These are phyloP conservation scores for Nipponia nippon DNA, from an alignment of 2,113 vertebrate genomes.

Conservation along the genomic window DNA sequence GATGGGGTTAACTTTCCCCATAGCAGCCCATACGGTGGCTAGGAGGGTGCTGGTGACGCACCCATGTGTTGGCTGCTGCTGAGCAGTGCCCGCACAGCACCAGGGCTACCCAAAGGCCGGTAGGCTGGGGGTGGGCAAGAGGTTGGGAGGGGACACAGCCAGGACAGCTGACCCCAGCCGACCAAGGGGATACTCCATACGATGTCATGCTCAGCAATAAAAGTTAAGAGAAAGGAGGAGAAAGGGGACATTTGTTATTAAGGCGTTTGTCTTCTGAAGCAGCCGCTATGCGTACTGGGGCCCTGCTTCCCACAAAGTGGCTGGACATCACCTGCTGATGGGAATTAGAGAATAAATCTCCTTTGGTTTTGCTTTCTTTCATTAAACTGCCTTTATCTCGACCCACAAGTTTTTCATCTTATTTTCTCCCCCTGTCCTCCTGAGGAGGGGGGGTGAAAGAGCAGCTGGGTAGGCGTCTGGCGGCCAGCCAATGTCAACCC, in stretches of 20 bases:
- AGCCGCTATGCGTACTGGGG: background rate
- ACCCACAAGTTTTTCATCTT: background rate
- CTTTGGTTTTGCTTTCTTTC: background rate
- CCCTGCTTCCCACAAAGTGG: background rate
- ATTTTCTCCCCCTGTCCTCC: background rate
- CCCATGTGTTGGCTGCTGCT: background rate
- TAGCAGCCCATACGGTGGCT: background rate
- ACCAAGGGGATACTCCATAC: background rate
- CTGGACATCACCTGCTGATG: background rate
- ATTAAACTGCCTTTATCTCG: background rate
- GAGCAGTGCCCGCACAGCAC: background rate
- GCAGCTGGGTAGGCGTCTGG: background rate
- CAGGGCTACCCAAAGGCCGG: no score
- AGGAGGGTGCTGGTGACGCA: background rate
- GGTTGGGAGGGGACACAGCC: background rate
- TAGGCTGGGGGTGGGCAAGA: background rate
- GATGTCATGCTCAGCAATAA: background rate
- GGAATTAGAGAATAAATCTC: background rate
- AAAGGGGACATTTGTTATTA: background rate
- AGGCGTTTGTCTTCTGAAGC: accelerated
- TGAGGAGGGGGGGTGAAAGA: background rate
- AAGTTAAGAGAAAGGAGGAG: background rate
- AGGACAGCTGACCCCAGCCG: background rate
- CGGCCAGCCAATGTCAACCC: background rate
- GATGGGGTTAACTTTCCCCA: background rate